A percentile compares a stretch with the other conserved stretches of the same genome.
Conservation (phyloP, 1,140 invertebrate species). For the Musca domestica region DNA sequence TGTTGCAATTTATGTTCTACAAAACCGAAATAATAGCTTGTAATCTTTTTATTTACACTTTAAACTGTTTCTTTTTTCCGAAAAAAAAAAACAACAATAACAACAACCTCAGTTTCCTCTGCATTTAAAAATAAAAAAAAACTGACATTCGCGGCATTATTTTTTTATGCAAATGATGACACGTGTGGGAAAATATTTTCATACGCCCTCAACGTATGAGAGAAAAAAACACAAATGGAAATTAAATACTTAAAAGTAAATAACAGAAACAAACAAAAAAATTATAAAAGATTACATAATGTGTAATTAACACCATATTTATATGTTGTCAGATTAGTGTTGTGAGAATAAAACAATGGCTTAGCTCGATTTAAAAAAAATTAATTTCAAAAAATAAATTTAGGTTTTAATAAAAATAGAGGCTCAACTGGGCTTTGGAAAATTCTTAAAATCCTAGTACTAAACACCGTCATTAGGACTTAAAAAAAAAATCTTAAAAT, state of each 20-base stretch:
- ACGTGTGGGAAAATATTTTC: conserved; percentile 2
- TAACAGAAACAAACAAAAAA: neutral
- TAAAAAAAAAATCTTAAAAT: too few relatives aligned
- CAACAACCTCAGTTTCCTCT: neutral
- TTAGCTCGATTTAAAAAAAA: too few relatives aligned
- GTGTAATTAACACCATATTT: conserved; percentile 7
- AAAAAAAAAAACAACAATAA: conserved; percentile 6
- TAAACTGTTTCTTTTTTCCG: too few relatives aligned
- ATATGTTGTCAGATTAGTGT: conserved; percentile 8
- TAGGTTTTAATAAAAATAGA: too few relatives aligned
- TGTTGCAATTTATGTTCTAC: too few relatives aligned
- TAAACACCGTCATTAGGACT: too few relatives aligned
- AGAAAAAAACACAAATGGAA: neutral
- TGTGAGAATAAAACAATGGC: too few relatives aligned
- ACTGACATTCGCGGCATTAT: neutral
- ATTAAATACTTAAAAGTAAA: neutral
- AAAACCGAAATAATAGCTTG: too few relatives aligned
- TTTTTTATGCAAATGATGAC: conserved; percentile 5
- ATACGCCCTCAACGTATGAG: neutral
- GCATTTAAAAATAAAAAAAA: neutral
- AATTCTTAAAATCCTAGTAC: too few relatives aligned
- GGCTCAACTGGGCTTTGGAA: too few relatives aligned
- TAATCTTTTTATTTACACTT: too few relatives aligned
- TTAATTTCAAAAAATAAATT: too few relatives aligned
- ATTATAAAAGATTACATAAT: neutral